phyloP scores from a whole-genome alignment of 2,888 invertebrate genomes.

The Andrena haemorrhoa region DNA sequence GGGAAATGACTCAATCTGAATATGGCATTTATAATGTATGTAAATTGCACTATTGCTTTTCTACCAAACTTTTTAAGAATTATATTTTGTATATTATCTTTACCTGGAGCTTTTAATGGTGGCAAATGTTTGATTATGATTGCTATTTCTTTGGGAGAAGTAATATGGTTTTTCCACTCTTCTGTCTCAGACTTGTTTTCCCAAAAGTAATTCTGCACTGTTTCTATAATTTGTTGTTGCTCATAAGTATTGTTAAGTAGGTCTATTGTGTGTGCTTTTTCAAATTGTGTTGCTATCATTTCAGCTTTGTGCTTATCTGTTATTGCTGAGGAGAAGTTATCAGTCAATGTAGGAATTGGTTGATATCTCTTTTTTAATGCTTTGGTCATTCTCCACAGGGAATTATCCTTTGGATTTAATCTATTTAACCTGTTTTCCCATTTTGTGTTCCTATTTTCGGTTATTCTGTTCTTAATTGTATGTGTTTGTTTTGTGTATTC shows the following conservation, averaged over 20 bases:
- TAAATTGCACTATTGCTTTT: constrained; percentile 30
- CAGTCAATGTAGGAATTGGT: constrained; percentile 39
- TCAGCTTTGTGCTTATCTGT: constrained; percentile 63
- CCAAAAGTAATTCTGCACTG: constrained; percentile 12
- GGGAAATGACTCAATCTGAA: constrained; percentile 30
- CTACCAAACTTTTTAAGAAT: constrained; percentile 21
- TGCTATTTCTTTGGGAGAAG: constrained; percentile 35
- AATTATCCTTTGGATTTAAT: constrained; percentile 44
- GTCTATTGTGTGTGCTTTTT: constrained; percentile 53
- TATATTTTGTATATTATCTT: constrained; percentile 34
- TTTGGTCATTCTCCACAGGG: constrained; percentile 56
- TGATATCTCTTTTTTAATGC: constrained; percentile 45
- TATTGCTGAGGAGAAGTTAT: not conserved
- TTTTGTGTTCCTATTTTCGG: constrained; percentile 13
- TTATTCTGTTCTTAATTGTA: constrained; percentile 29
- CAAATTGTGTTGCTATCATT: constrained; percentile 50
- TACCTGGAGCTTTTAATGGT: constrained; percentile 19
- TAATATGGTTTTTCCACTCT: constrained; percentile 9
- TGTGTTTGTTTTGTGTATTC: constrained; percentile 12
- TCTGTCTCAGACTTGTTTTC: constrained; percentile 14
- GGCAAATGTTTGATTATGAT: constrained; percentile 15
- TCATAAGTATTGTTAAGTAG: constrained; percentile 48
- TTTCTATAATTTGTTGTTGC: constrained; percentile 41
- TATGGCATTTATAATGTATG: constrained; percentile 23
- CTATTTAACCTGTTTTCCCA: constrained; percentile 31